Conservation (phyloP, 2,888 invertebrate genomes). For the Xanthostigma xanthostigma region DNA sequence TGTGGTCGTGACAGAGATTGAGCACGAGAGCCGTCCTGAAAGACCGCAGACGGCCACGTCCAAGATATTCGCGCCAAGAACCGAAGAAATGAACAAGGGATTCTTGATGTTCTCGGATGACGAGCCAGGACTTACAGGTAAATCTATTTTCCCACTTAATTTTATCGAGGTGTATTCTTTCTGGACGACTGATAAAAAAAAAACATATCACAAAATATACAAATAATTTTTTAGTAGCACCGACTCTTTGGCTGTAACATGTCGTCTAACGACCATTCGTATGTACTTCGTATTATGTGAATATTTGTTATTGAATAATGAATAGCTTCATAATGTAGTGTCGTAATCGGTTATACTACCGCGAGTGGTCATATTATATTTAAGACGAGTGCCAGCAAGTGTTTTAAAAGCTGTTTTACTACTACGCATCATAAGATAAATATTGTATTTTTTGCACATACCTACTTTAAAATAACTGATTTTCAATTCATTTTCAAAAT, state of each 20-base stretch:
- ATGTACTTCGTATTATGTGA: too few species aligned
- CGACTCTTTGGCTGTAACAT: neutral
- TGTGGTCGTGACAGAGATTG: conserved; percentile 13
- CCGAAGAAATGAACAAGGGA: conserved; percentile 88
- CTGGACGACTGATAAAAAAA: neutral
- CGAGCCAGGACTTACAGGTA: conserved; percentile 71
- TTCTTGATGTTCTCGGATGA: conserved; percentile 79
- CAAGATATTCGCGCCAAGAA: conserved; percentile 64
- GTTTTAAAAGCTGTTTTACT: too few species aligned
- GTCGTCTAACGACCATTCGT: too few species aligned
- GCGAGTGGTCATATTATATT: too few species aligned
- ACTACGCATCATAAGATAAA: too few species aligned
- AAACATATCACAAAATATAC: neutral
- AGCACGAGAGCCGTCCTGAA: conserved; percentile 4
- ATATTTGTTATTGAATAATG: too few species aligned
- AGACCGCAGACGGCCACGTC: conserved; percentile 54
- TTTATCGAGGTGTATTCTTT: neutral
- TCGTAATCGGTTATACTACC: too few species aligned
- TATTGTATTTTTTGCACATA: too few species aligned
- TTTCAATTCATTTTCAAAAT: too few species aligned
- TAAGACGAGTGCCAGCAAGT: too few species aligned
- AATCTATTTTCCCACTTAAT: conserved; percentile 30
- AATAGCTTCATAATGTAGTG: too few species aligned
- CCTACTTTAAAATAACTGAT: too few species aligned
- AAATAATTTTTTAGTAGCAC: neutral